A percentile compares a stretch with the other conserved stretches of the same genome.
These are phyloP conservation scores for Cenopis cana DNA, from an alignment of 2,888 invertebrate genomes.

Conservation along the genomic window DNA sequence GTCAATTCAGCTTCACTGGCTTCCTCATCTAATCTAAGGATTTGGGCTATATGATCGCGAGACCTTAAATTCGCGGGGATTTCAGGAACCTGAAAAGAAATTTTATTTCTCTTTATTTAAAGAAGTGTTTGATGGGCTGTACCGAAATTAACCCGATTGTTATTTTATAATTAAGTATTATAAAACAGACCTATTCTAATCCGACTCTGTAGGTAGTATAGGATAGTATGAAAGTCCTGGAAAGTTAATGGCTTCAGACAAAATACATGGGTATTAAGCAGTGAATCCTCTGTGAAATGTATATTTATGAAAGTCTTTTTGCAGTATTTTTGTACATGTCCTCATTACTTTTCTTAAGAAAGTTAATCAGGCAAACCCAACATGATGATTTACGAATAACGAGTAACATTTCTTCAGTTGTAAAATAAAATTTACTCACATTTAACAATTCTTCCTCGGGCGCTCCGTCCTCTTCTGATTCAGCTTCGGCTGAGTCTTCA, in stretches of 20 bases:
- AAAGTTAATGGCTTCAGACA: too few species aligned
- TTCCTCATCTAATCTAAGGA: slow-evolving; percentile 92
- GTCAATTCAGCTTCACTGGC: slow-evolving; percentile 89
- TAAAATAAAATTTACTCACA: slow-evolving; percentile 65
- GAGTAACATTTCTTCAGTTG: too few species aligned
- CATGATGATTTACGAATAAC: neutral
- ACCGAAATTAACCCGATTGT: neutral
- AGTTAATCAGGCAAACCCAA: neutral
- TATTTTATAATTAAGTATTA: too few species aligned
- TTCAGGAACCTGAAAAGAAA: slow-evolving; percentile 86
- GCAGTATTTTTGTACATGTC: neutral
- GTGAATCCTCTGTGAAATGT: too few species aligned
- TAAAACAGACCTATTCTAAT: too few species aligned
- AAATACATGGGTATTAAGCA: neutral
- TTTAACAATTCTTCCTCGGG: slow-evolving; percentile 88
- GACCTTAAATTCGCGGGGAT: slow-evolving; percentile 91
- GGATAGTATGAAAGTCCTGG: too few species aligned
- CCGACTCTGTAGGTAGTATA: too few species aligned
- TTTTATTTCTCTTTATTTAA: neutral
- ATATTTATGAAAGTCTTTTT: neutral
- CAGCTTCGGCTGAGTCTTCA: slow-evolving; percentile 56
- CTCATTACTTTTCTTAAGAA: neutral
- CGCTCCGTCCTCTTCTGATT: slow-evolving; percentile 69
- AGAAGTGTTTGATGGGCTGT: too few species aligned
- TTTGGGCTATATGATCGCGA: slow-evolving; percentile 91